Percentiles rank a stretch among this genome's conserved stretches.
Evolutionary conservation across 2,113 vertebrate species (phyloP).

Genomic region (Genyomyrus donnyi): DNA sequence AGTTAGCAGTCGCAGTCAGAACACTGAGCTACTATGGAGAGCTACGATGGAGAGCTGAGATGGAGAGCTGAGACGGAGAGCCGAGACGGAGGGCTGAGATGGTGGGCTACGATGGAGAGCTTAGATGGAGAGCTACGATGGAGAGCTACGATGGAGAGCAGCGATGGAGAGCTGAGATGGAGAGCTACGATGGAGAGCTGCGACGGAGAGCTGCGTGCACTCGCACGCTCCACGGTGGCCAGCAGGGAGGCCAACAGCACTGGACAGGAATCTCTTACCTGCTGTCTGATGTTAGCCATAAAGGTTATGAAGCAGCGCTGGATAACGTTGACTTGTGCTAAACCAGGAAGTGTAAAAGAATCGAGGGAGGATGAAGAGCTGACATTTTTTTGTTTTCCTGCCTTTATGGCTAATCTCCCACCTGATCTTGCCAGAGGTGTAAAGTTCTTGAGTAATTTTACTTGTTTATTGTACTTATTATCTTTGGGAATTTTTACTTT

Average conservation of each 20-base stretch:
- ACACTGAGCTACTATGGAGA: background rate
- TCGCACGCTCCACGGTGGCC: background rate
- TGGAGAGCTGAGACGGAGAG: background rate
- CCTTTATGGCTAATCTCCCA: background rate
- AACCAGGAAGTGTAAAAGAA: background rate
- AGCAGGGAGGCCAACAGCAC: background rate
- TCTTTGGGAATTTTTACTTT: too few relatives aligned
- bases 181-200: too few relatives aligned
- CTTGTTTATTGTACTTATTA: too few relatives aligned
- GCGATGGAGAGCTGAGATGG: too few relatives aligned
- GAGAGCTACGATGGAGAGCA: too few relatives aligned
- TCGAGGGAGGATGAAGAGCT: background rate
- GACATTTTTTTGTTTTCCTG: background rate
- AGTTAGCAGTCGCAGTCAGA: background rate
- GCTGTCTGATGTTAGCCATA: background rate
- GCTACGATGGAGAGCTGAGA: too few relatives aligned
- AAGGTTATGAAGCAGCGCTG: background rate
- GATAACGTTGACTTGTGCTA: background rate
- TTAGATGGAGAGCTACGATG: background rate
- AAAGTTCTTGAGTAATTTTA: too few relatives aligned
- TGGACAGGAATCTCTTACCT: background rate
- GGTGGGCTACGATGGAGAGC: too few relatives aligned
- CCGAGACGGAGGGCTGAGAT: too few relatives aligned
- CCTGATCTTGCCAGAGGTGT: conserved; percentile 28
- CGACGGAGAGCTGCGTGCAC: background rate